Percentiles rank a stretch among this genome's conserved stretches.
These are phyloP conservation scores for Celastrina argiolus DNA, from an alignment of 2,888 invertebrate species.

Conservation along the genomic window DNA sequence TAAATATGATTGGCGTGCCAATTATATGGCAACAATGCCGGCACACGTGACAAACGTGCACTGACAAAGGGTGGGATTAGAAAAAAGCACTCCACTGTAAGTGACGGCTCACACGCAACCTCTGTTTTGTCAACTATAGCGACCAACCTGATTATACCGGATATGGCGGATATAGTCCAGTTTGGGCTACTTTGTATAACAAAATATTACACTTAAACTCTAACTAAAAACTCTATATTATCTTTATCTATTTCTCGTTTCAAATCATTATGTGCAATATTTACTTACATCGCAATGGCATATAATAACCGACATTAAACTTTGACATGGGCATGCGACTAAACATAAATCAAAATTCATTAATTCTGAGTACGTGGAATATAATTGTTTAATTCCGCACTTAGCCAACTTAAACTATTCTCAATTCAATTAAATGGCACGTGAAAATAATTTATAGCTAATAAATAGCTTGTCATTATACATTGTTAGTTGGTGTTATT, in stretches of 20 bases:
- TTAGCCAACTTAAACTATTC: not conserved
- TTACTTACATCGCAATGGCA: not conserved
- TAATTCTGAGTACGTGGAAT: not conserved
- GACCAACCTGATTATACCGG: not conserved
- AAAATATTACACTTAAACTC: too few species aligned
- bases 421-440: not conserved
- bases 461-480: constrained; percentile 8
- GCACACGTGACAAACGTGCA: constrained; percentile 19
- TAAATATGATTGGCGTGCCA: constrained; percentile 14
- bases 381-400: not conserved
- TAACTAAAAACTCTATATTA: too few species aligned
- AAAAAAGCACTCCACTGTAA: constrained; percentile 9
- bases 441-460: constrained; percentile 3
- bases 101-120: constrained; percentile 12
- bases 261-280: too few species aligned
- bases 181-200: not conserved
- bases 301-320: not conserved
- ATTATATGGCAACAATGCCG: constrained; percentile 14
- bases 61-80: not conserved
- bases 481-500: constrained; percentile 5
- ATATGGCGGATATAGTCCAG: not conserved
- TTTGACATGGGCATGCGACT: not conserved
- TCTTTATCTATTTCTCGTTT: too few species aligned
- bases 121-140: constrained; percentile 2
- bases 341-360: not conserved